Evolutionary conservation across 1,140 invertebrate species (phyloP), one percentile per base, ranked within the genome.

Genomic region (Penaeus indicus): DNA sequence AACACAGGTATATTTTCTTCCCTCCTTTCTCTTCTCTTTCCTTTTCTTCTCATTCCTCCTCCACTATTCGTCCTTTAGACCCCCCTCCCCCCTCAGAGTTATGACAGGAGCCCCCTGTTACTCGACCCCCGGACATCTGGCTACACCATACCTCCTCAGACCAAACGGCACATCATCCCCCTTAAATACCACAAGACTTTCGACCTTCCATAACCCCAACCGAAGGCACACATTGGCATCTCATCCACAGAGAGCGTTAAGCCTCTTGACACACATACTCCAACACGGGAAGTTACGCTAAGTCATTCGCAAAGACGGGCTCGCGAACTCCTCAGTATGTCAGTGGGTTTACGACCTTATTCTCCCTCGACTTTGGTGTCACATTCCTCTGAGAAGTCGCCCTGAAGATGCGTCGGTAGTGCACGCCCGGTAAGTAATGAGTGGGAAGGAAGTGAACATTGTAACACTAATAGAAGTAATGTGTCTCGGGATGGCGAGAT

Each of bases 391-490:
- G 67, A 72, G 18, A n/a, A 18, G 1, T 8, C 22, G 19, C 4
- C 10, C n/a, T 42, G 62, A 13, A 72, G 47, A 47, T 85, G 21
- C 47, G 84, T 21, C 38, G 11, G 42, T 19, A 77, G 32, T n/a
- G 32, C 27, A 1, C 22, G 7, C 32, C 61, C 67, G 62, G 32
- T 72, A 32, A 38, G 69, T 77, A 85, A 77, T 85, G 84, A 72
- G 83, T 72, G 83, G 67, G 84, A 75, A 85, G 84, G 84, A 77
- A 85, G 84, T 77, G 84, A 77, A 85, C 84, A 84, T 85, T 85
- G 84, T 85, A 84, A 85, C 84, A 61, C 84, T 77, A 85, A 84
- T 84, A 77, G 67, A 75, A 25, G 42, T 77, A 85, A 85, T 60
- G 69, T 75, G 27, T 54, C 54, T 77, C 47, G 38, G 54, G 78